These are phyloP conservation scores for Dromaius novaehollandiae DNA, from an alignment of 2,113 vertebrate species.

Conservation along the genomic window DNA sequence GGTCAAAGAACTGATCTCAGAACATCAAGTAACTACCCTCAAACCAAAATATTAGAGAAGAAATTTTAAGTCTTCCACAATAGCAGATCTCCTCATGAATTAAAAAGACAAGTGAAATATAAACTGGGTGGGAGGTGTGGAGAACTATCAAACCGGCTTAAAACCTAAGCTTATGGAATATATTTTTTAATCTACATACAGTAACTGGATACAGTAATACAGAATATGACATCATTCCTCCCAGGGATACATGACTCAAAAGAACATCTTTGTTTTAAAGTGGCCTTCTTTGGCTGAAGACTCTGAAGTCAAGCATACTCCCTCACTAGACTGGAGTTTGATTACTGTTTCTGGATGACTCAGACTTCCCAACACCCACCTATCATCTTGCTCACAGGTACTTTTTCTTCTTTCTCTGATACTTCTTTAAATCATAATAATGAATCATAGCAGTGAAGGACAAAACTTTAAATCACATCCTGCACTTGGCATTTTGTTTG, in stretches of 20 bases:
- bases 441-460: background rate
- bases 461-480: background rate
- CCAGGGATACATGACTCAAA: background rate
- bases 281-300: background rate
- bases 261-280: background rate
- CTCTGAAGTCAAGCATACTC: background rate
- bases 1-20: background rate
- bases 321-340: background rate
- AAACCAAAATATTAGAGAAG: background rate
- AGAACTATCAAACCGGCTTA: too few species aligned
- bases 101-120: background rate
- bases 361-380: background rate
- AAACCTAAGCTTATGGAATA: background rate
- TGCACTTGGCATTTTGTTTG: background rate
- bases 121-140: background rate
- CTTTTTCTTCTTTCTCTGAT: background rate
- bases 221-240: background rate
- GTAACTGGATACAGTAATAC: background rate
- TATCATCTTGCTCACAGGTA: background rate
- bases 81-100: background rate
- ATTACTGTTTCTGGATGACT: background rate
- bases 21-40: background rate
- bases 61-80: background rate
- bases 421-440: background rate
- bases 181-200: background rate